Evolutionary conservation across 1,140 invertebrate species (phyloP).

Genomic region (Aphaenogaster rudis): DNA sequence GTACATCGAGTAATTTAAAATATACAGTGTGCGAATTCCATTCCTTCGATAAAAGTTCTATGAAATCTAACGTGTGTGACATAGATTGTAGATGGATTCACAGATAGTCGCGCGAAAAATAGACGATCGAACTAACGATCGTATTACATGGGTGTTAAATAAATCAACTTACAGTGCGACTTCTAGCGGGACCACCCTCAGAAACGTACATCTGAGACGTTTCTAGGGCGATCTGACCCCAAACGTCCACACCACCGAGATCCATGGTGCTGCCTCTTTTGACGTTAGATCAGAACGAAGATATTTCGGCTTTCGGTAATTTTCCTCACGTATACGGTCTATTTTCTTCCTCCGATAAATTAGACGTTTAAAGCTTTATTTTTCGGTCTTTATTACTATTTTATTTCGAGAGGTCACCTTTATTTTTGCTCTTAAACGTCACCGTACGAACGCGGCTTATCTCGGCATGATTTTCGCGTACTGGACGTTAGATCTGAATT

Average conservation of each 20-base stretch:
- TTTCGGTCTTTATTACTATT: not conserved
- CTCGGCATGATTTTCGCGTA: not conserved
- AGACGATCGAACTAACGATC: not conserved
- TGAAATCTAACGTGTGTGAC: not conserved
- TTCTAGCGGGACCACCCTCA: slow-evolving; percentile 91
- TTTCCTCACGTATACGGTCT: not conserved
- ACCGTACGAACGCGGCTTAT: not conserved
- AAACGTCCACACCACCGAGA: slow-evolving; percentile 90
- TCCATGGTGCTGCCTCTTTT: slow-evolving; percentile 86
- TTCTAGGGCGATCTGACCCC: slow-evolving; percentile 94
- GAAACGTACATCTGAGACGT: slow-evolving; percentile 94
- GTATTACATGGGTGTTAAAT: slow-evolving; percentile 7
- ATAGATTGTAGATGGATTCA: not conserved
- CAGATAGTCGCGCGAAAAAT: not conserved
- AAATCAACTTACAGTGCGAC: slow-evolving; percentile 91
- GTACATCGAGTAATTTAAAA: not conserved
- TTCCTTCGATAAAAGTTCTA: not conserved
- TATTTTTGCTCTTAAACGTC: slow-evolving; percentile 25
- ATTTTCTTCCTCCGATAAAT: not conserved
- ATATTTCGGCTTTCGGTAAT: not conserved
- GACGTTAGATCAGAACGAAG: slow-evolving; percentile 18
- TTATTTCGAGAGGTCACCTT: slow-evolving; percentile 31
- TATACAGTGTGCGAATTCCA: not conserved
- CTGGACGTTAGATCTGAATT: not conserved
- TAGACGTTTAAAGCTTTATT: slow-evolving; percentile 6